Base-by-base conservation (phyloP, 2,797 vertebrate species). In the Nothura maculosa region DNA sequence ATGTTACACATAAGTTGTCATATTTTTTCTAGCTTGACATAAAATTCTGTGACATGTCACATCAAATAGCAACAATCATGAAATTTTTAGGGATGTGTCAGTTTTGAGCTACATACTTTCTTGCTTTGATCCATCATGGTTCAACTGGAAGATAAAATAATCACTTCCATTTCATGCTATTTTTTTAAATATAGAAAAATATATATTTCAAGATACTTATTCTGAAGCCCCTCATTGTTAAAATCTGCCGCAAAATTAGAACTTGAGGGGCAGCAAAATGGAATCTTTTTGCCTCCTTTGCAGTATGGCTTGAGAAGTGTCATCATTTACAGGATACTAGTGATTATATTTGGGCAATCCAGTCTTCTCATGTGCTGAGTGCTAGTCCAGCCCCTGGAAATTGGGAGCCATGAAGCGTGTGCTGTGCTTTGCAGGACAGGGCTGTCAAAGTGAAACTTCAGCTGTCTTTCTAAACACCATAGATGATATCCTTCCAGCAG, bases 61-160 rank as follows among this genome's bases (percentile, higher is more conserved):
- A 95, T 96, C 89, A 89, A 91, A 92, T 67, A 90, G 85, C 75
- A 90, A 92, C 74, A 85, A 72, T 81, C 86, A 92, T 92, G 95
- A 90, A 85, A 79, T 69, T 87, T 89, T 93, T 87, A 77, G 92
- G 87, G 34, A 88, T 72, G 60, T 78, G 93, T 93, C 95, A 91
- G 69, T 93, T 94, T 74, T 89, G 92, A 85, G 58, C 90, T 79
- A 69, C 57, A 64, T 61, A 55, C 81, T 92, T 92, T 93, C 52
- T 86, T 85, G 81, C 95, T 91, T 91, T 94, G 88, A 91, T 94
- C 94, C 89, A 38, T 40, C 25, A 48, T 87, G 82, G 76, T 76
- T 95, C 91, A 60, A 38, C 4, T 81, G 74, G 68, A 91, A 91
- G 68, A 82, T 47, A 85, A 87, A 91, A 92, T 88, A 96, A 91